These are phyloP conservation scores for Dascyllus trimaculatus DNA, from an alignment of 2,113 vertebrate species.

Conservation along the genomic window DNA sequence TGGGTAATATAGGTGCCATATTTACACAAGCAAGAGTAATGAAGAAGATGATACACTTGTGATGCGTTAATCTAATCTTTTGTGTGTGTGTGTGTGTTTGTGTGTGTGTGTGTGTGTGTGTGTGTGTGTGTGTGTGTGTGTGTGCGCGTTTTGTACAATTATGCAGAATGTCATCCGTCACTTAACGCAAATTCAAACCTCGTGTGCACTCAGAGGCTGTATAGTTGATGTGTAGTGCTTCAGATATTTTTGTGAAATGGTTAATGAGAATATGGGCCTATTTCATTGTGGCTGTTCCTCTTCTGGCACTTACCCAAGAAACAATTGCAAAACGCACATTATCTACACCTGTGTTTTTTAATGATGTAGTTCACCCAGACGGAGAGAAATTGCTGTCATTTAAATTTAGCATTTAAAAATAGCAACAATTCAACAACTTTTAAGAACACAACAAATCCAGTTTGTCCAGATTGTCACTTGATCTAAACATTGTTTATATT, in stretches of 20 bases:
- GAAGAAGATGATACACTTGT: too few species aligned
- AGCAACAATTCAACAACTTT: not conserved
- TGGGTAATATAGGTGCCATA: too few species aligned
- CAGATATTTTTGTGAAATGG: not conserved
- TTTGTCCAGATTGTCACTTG: not conserved
- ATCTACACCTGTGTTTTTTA: too few species aligned
- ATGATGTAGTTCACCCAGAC: too few species aligned
- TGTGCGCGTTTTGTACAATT: not conserved
- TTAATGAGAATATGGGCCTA: not conserved
- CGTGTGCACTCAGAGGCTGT: not conserved
- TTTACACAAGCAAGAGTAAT: too few species aligned
- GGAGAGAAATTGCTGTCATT: too few species aligned
- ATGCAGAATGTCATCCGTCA: not conserved
- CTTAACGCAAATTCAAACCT: slow-evolving; percentile 4
- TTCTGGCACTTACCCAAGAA: too few species aligned
- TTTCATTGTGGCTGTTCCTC: too few species aligned
- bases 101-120: too few species aligned
- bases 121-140: too few species aligned
- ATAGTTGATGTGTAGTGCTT: not conserved
- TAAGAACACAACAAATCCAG: not conserved
- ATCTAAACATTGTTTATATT: slow-evolving; percentile 52
- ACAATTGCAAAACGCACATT: not conserved
- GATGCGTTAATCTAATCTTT: too few species aligned
- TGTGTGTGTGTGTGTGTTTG: too few species aligned
- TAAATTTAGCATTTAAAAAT: not conserved